These are phyloP conservation scores for Laothoe populi DNA, from an alignment of 2,888 invertebrate species.

Conservation along the genomic window DNA sequence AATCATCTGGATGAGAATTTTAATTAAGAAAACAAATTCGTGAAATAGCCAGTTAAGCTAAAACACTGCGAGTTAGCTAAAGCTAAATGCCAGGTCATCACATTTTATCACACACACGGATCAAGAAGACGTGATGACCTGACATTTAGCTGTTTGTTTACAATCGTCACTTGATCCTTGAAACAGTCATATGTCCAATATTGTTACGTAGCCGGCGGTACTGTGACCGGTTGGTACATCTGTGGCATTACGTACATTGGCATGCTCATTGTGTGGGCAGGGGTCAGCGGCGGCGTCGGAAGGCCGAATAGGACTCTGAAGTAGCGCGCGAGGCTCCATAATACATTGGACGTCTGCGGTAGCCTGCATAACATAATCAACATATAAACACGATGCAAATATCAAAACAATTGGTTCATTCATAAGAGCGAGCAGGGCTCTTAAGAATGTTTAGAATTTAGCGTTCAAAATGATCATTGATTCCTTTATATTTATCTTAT, in stretches of 20 bases:
- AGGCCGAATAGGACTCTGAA: slow-evolving; percentile 79
- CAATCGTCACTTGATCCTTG: slow-evolving; percentile 76
- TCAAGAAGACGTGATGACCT: slow-evolving; percentile 78
- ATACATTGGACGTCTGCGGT: slow-evolving; percentile 83
- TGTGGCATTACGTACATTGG: slow-evolving; percentile 79
- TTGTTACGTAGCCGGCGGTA: slow-evolving; percentile 65
- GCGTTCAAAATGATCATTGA: neutral
- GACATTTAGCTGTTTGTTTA: slow-evolving; percentile 74
- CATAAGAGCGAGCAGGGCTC: slow-evolving; percentile 12
- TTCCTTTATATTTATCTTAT: neutral
- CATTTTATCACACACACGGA: slow-evolving; percentile 56
- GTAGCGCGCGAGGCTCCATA: slow-evolving; percentile 83
- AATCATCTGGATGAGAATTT: slow-evolving; percentile 51
- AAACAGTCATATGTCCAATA: slow-evolving; percentile 72
- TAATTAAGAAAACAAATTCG: slow-evolving; percentile 37
- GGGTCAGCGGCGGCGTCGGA: slow-evolving; percentile 73
- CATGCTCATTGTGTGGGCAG: slow-evolving; percentile 71
- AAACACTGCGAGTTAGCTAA: slow-evolving; percentile 65
- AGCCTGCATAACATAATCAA: slow-evolving; percentile 68
- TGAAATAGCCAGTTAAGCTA: slow-evolving; percentile 56
- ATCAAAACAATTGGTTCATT: slow-evolving; percentile 16
- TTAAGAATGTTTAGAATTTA: slow-evolving; percentile 14
- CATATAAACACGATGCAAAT: slow-evolving; percentile 18
- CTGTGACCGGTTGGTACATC: slow-evolving; percentile 64
- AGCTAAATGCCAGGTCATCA: slow-evolving; percentile 83